Conservation (phyloP, 1,140 invertebrate genomes). For the Leucophenga varia region DNA sequence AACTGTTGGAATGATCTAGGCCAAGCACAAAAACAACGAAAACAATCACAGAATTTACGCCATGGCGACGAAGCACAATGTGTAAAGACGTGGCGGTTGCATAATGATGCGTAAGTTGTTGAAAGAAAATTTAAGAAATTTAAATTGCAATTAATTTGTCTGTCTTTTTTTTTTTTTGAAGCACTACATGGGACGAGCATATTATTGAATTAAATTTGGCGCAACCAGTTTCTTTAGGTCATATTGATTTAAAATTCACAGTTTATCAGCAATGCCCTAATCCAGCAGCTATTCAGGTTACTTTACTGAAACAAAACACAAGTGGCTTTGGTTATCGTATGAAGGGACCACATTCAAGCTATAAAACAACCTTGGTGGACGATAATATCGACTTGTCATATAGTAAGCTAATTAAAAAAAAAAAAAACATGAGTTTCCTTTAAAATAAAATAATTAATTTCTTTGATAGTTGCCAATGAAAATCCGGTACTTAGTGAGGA, state of each 20-base stretch:
- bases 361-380: constrained; percentile 57
- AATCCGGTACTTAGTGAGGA: constrained; percentile 79
- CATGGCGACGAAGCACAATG: constrained; percentile 76
- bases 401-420: constrained; percentile 18
- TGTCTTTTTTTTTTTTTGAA: constrained; percentile 46
- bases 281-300: constrained; percentile 73
- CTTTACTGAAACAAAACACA: constrained; percentile 79
- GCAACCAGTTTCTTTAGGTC: constrained; percentile 72
- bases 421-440: neutral
- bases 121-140: neutral
- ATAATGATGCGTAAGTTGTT: constrained; percentile 72
- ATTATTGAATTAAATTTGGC: constrained; percentile 86
- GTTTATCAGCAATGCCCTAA: constrained; percentile 71
- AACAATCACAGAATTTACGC: constrained; percentile 76
- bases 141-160: neutral
- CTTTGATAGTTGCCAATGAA: constrained; percentile 56
- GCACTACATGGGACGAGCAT: constrained; percentile 87
- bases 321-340: constrained; percentile 67
- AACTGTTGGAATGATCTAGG: constrained; percentile 90
- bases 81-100: constrained; percentile 82
- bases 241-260: constrained; percentile 84
- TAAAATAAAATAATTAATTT: constrained; percentile 5
- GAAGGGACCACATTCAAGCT: constrained; percentile 42
- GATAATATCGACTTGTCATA: constrained; percentile 66
- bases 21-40: constrained; percentile 82